Base-by-base conservation (phyloP, 2,888 invertebrate species). In the Rhaphigaster nebulosa region DNA sequence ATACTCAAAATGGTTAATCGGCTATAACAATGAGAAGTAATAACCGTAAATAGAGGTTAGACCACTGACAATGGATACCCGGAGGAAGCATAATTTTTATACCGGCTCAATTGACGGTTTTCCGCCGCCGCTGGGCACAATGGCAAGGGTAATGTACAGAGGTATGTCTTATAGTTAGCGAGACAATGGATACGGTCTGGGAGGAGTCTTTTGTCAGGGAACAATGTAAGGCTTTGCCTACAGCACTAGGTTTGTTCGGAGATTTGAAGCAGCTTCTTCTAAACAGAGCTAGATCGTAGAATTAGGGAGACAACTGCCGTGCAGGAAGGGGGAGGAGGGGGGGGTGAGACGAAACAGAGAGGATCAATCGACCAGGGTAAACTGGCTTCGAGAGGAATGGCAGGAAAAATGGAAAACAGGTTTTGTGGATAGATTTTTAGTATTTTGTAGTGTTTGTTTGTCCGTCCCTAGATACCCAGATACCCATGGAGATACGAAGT, bases 111-210 rank as follows among this genome's bases (percentile, higher is more conserved):
- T 65, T 29, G 60, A 65, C n/a, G n/a, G 60, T 65, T 65, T 65
- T 65, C 60, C 60, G 60, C 60, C 29, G 60, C 13, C 56, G 60
- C 12, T 29, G 29, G 91, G 41, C 92, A 92, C 92, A 92, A 91
- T 92, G 91, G 52, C n/a, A 89, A 90, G 60, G 60, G 60, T 65
- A 65, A 65, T 65, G 60, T 65, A 65, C 60, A 29, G n/a, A 65
- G 60, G n/a, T 65, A 65, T 65, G 60, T 65, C 60, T 65, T 65
- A 56, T 56, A 26, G 20, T 56, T 23, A 26, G 56, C 29, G 15
- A 13, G 13, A 65, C 60, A 65, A 65, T 65, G 60, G 60, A 8
- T 56, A 23, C 23, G 56, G 23, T 56, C 56, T 23, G 56, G 56
- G 60, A 29, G 60, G 29, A 29, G 60, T 65, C 60, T 65, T 65